Evolutionary conservation across 2,797 vertebrate species (phyloP).

Genomic region (Diplodus puntazzo): DNA sequence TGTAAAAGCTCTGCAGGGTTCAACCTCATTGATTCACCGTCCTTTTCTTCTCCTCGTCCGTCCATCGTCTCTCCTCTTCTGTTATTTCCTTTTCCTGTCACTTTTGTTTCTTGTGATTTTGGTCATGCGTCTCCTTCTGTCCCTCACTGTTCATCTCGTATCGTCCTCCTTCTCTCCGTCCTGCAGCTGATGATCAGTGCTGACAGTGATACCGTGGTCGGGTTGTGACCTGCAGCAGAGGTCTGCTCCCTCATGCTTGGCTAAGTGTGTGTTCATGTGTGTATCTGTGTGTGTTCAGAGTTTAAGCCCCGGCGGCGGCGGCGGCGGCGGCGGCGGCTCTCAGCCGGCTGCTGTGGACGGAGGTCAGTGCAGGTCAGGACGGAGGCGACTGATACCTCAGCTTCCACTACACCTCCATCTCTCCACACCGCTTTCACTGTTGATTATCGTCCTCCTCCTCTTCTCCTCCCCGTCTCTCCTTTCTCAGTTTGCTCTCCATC

Average conservation of each 20-base stretch:
- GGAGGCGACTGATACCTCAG: conserved; percentile 13
- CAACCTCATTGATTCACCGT: too few species aligned
- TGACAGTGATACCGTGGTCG: conserved; percentile 30
- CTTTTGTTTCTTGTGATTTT: not conserved
- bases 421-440: not conserved
- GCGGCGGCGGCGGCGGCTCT: not conserved
- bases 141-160: not conserved
- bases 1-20: not conserved
- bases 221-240: conserved; percentile 50
- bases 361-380: conserved; percentile 32
- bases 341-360: conserved; percentile 28
- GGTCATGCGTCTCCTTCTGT: not conserved
- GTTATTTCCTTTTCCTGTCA: not conserved
- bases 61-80: not conserved
- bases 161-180: too few species aligned
- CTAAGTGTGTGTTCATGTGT: conserved; percentile 19
- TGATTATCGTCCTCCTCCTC: too few species aligned
- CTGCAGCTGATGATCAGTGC: conserved; percentile 25
- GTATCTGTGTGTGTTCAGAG: conserved; percentile 5
- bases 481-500: not conserved
- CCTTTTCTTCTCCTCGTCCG: not conserved
- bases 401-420: conserved; percentile 2
- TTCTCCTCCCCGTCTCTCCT: rapidly evolving
- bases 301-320: conserved; percentile 7
- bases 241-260: conserved; percentile 32